These are phyloP conservation scores for Camponotus pennsylvanicus DNA, from an alignment of 1,140 invertebrate species.

Conservation along the genomic window DNA sequence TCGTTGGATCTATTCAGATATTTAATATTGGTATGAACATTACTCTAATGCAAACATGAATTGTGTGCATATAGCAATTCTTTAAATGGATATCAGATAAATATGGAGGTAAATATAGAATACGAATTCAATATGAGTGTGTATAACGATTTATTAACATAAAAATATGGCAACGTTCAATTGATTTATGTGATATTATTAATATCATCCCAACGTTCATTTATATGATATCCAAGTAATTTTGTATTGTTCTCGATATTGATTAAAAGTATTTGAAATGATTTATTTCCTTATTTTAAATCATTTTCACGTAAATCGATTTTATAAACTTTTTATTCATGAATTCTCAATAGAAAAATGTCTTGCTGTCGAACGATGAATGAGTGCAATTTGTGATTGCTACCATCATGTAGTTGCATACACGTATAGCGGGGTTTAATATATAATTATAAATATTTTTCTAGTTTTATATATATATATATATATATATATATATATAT, in stretches of 20 bases:
- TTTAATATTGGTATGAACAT: slow-evolving; percentile 28
- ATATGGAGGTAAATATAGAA: neutral
- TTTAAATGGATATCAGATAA: slow-evolving; percentile 14
- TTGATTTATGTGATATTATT: neutral
- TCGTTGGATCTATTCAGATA: neutral
- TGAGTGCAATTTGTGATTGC: slow-evolving; percentile 5
- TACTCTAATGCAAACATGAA: neutral
- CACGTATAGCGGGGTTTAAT: slow-evolving; percentile 45
- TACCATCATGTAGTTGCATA: neutral
- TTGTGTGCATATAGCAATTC: neutral
- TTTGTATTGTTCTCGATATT: neutral
- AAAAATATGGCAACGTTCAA: slow-evolving; percentile 16
- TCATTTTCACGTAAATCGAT: neutral
- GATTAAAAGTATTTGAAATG: neutral
- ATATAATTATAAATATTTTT: slow-evolving; percentile 62
- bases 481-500: slow-evolving; percentile 61
- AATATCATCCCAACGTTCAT: too few species aligned
- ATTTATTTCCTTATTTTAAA: neutral
- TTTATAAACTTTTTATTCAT: neutral
- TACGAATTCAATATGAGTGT: neutral
- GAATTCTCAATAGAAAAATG: neutral
- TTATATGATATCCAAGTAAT: neutral
- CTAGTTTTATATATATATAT: slow-evolving; percentile 32
- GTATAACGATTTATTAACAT: neutral
- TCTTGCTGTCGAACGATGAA: neutral